These are phyloP conservation scores for Borostomias antarcticus DNA, from an alignment of 2,797 vertebrate genomes.

Conservation along the genomic window DNA sequence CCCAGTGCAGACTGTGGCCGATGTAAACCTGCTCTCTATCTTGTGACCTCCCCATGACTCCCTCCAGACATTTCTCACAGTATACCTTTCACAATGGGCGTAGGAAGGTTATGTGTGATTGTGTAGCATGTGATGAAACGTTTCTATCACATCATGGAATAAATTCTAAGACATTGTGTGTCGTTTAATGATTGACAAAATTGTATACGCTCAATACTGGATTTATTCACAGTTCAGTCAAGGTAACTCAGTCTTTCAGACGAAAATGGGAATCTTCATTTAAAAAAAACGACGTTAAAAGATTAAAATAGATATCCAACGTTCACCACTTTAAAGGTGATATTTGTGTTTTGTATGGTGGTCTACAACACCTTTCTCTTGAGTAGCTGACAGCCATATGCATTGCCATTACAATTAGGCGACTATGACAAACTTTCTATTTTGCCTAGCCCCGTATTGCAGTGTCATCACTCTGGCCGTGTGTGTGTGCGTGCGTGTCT, in stretches of 20 bases:
- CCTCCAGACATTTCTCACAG: neutral
- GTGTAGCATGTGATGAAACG: neutral
- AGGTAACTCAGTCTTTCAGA: no score
- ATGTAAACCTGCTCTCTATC: neutral
- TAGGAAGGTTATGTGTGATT: neutral
- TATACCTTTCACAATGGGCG: neutral
- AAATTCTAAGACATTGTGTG: no score
- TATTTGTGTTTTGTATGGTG: no score
- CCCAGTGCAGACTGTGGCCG: neutral
- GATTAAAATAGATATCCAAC: no score
- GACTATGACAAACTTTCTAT: neutral
- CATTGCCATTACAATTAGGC: neutral
- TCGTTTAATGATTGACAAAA: no score
- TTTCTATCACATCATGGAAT: no score
- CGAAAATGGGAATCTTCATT: no score
- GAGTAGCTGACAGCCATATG: neutral
- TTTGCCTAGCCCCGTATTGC: neutral
- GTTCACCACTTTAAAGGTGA: no score
- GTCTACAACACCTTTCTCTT: no score
- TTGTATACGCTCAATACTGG: no score
- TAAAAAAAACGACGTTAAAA: no score
- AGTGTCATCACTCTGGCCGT: constrained; percentile 12
- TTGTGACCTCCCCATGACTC: neutral
- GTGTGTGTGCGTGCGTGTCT: neutral
- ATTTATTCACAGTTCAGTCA: no score